phyloP scores from a whole-genome alignment of 2,888 invertebrate genomes.

The Zygogramma bicolorata region DNA sequence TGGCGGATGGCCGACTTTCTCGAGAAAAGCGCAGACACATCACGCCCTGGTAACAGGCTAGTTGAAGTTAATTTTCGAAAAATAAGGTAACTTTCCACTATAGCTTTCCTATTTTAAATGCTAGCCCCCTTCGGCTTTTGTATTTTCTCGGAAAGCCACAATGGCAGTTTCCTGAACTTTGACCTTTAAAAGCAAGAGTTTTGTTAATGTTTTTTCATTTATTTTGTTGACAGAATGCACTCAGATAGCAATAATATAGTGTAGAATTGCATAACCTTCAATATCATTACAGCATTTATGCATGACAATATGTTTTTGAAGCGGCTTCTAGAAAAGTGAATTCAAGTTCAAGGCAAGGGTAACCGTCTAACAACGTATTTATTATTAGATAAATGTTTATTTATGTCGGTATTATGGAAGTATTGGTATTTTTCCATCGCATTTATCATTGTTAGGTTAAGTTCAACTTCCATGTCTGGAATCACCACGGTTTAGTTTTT shows the following conservation, averaged over 20 bases:
- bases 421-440: conserved; percentile 36
- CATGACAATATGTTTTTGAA: conserved; percentile 36
- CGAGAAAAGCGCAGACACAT: conserved; percentile 58
- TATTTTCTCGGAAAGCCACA: conserved; percentile 21
- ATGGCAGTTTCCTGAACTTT: conserved; percentile 56
- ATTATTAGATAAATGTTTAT: conserved; percentile 54
- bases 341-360: conserved; percentile 65
- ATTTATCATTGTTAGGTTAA: conserved; percentile 10
- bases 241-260: neutral
- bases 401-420: conserved; percentile 32
- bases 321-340: conserved; percentile 54
- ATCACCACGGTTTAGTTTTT: neutral
- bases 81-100: conserved; percentile 56
- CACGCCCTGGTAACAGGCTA: conserved; percentile 59
- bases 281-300: conserved; percentile 20
- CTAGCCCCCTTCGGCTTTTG: neutral
- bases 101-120: conserved; percentile 25
- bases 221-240: conserved; percentile 20
- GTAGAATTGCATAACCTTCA: neutral
- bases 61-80: conserved; percentile 52
- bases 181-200: conserved; percentile 57
- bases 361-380: conserved; percentile 51
- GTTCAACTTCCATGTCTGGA: neutral
- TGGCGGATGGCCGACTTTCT: conserved; percentile 63
- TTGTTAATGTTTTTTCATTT: conserved; percentile 29